Evolutionary conservation across 2,888 invertebrate species (phyloP), one percentile per base, ranked within the genome.

Genomic region (Nomada goodeniana): DNA sequence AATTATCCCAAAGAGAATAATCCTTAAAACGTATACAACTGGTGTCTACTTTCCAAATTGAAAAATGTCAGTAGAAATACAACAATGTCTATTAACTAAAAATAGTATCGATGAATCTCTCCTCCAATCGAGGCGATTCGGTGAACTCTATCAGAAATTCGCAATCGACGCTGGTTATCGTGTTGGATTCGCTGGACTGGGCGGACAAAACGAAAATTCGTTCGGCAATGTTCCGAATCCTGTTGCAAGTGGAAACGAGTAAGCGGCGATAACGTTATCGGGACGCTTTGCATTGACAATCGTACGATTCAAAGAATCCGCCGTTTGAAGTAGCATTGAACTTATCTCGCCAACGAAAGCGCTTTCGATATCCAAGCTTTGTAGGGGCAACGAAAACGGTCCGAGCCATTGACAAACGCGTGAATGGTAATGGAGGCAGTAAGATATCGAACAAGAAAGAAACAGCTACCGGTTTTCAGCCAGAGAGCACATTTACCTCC

Each of bases 311-410:
- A 36, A 59, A 53, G 80, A 73, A 65, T 53, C n/a, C n/a, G 36
- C 55, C 26, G 70, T 76, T 76, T 57, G 69, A 63, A 80, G 72
- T 67, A 57, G 65, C 65, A 29, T 69, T 42, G n/a, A 26, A 7
- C 55, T 80, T 83, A 86, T 86, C 83, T 69, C 36, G 36, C 53
- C n/a, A 67, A 70, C 57, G 26, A 73, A 77, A 86, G 85, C 72
- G 72, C 86, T 72, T 57, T 50, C 75, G 82, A 78, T 85, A 70
- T 42, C 53, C 55, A 67, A 57, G 47, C 42, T 73, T 36, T 76
- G 74, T 15, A 57, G 23, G 29, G 26, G 70, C 10, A 50, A 76
- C 50, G 42, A 79, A 72, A 61, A 60, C 2, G 36, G 44, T 64
- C 29, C 44, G 47, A 44, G 52, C 65, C 85, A 85, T 82, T 82